phyloP scores from a whole-genome alignment of 2,113 vertebrate genomes.

The Chrysemys picta region DNA sequence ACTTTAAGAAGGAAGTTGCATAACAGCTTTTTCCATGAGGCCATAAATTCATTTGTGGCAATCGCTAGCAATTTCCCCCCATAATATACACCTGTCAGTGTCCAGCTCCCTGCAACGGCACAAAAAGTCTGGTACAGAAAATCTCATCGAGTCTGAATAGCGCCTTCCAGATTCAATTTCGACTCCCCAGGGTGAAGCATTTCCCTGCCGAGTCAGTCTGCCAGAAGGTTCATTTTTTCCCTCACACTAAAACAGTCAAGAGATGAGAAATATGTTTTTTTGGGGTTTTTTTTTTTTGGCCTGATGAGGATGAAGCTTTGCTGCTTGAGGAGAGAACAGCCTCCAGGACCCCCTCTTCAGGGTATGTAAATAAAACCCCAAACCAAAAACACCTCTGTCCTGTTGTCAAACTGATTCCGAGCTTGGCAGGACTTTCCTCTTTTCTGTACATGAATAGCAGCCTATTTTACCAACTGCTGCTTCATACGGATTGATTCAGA shows the following conservation, averaged over 20 bases:
- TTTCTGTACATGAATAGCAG: background rate
- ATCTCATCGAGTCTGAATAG: background rate
- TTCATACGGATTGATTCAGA: background rate
- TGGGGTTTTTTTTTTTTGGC: background rate
- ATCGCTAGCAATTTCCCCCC: background rate
- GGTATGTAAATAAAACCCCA: background rate
- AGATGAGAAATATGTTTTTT: background rate
- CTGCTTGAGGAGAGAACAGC: background rate
- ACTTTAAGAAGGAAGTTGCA: background rate
- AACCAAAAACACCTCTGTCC: background rate
- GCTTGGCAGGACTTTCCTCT: background rate
- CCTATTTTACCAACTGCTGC: background rate
- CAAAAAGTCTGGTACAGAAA: background rate
- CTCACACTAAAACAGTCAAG: background rate
- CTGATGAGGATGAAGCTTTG: background rate
- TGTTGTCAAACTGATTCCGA: background rate
- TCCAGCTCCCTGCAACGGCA: background rate
- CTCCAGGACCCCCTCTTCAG: background rate
- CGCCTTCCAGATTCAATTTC: background rate
- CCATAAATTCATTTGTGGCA: background rate
- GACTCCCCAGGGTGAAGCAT: background rate
- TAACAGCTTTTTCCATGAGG: background rate
- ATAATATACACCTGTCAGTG: background rate
- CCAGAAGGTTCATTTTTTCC: background rate
- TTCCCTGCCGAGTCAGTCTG: background rate